Evolutionary conservation across 2,888 invertebrate genomes (phyloP).

Genomic region (Arrhopalites spinosus): DNA sequence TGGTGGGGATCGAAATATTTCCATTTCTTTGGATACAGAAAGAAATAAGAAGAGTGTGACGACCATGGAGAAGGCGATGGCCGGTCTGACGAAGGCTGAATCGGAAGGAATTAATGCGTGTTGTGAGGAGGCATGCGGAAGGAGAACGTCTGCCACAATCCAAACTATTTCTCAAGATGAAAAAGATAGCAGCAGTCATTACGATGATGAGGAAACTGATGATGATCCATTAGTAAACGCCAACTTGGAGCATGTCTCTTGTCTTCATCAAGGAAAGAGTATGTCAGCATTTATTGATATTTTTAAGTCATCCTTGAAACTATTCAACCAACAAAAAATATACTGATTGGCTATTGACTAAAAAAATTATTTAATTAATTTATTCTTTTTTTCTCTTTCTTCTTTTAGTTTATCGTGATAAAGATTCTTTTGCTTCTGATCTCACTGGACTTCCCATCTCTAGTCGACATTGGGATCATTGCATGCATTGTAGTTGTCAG

Average conservation of each 20-base stretch:
- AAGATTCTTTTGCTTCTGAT: conserved; percentile 60
- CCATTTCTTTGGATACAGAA: neutral
- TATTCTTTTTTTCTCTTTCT: too few relatives aligned
- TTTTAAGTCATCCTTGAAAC: too few relatives aligned
- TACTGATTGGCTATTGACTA: too few relatives aligned
- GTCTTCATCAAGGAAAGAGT: conserved; percentile 57
- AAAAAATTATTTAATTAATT: too few relatives aligned
- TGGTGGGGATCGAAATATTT: neutral
- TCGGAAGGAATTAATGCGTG: conserved; percentile 21
- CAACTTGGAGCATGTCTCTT: conserved; percentile 52
- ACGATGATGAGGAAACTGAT: conserved; percentile 34
- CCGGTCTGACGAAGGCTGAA: neutral
- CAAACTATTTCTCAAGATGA: conserved; percentile 26
- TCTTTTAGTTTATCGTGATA: conserved; percentile 59
- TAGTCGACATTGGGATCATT: conserved; percentile 58
- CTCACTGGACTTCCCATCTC: conserved; percentile 58
- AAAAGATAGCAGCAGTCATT: conserved; percentile 29
- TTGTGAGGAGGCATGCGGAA: conserved; percentile 34
- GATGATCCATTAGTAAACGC: conserved; percentile 32
- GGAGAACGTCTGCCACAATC: conserved; percentile 27
- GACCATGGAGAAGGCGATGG: neutral
- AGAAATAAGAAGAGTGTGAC: neutral
- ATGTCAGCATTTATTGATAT: too few relatives aligned
- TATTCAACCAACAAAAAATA: too few relatives aligned
- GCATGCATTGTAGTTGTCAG: conserved; percentile 61